phyloP scores from a whole-genome alignment of 2,888 invertebrate genomes.

The Orthosia gracilis region DNA sequence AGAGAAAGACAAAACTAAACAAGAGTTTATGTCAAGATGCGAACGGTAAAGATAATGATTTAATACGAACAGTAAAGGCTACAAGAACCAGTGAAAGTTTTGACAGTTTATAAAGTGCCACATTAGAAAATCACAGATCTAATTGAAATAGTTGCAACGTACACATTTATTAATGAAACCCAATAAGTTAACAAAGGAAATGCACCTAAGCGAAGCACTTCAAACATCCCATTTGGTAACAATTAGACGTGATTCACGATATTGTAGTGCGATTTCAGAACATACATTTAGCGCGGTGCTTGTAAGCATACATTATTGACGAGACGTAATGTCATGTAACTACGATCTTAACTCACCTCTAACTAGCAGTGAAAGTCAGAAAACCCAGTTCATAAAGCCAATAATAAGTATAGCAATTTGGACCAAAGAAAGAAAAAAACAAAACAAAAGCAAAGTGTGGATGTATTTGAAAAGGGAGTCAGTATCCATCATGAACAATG shows the following conservation, averaged over 20 bases:
- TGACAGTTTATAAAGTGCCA: background rate
- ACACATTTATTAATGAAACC: background rate
- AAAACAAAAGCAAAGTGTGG: background rate
- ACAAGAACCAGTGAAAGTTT: background rate
- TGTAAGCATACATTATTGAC: conserved; percentile 54
- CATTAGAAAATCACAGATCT: background rate
- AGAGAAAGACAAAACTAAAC: background rate
- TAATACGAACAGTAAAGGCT: too few relatives aligned
- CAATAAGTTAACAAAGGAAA: conserved; percentile 18
- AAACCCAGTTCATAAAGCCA: background rate
- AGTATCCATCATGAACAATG: background rate
- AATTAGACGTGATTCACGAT: conserved; percentile 45
- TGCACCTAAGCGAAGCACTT: conserved; percentile 16
- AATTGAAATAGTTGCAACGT: background rate
- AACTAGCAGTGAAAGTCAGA: conserved; percentile 12
- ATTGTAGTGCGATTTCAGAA: conserved; percentile 40
- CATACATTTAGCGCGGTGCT: conserved; percentile 43
- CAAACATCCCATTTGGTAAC: conserved; percentile 24
- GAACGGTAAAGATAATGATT: too few relatives aligned
- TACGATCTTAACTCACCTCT: conserved; percentile 49
- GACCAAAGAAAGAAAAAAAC: background rate
- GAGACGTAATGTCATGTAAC: conserved; percentile 58
- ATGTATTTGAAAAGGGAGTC: background rate
- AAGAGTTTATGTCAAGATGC: too few relatives aligned
- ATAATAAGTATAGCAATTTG: background rate